Conservation (phyloP, 92 coral and sea anemone species). For the Metridium senile region DNA sequence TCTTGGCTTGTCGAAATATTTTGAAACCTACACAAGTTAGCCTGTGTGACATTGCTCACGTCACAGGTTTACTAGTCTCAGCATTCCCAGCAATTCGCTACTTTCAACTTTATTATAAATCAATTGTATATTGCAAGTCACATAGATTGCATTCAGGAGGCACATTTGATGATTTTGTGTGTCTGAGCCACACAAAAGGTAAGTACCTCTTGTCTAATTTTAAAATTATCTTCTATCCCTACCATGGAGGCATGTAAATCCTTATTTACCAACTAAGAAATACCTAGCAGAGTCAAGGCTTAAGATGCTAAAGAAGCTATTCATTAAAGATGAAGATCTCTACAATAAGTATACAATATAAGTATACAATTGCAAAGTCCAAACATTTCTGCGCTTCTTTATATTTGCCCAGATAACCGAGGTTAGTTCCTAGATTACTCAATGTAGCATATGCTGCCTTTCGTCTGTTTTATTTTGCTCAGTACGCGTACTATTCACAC, state of each 20-base stretch:
- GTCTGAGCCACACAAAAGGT: too few species aligned
- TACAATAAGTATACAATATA: too few species aligned
- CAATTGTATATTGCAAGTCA: conserved; percentile 44
- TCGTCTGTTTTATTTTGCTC: too few species aligned
- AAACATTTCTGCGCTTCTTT: too few species aligned
- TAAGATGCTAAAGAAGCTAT: neutral
- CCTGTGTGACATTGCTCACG: conserved; percentile 41
- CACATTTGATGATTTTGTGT: too few species aligned
- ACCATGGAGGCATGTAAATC: conserved; percentile 28
- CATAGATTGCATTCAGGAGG: too few species aligned
- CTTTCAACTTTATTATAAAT: conserved; percentile 28
- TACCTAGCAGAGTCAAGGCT: conserved; percentile 14
- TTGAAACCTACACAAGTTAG: neutral
- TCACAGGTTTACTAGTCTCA: conserved; percentile 35
- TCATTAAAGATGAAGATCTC: neutral
- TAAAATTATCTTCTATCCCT: conserved; percentile 27
- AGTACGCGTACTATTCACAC: too few species aligned
- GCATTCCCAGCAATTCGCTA: conserved; percentile 40
- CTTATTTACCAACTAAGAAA: conserved; percentile 7
- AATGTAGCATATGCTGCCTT: too few species aligned
- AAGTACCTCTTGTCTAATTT: too few species aligned
- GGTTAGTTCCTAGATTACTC: too few species aligned
- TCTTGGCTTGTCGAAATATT: conserved; percentile 5
- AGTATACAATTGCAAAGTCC: too few species aligned
- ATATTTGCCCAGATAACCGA: too few species aligned